Conservation (phyloP, 2,888 invertebrate species). For the Machimus rusticus region DNA sequence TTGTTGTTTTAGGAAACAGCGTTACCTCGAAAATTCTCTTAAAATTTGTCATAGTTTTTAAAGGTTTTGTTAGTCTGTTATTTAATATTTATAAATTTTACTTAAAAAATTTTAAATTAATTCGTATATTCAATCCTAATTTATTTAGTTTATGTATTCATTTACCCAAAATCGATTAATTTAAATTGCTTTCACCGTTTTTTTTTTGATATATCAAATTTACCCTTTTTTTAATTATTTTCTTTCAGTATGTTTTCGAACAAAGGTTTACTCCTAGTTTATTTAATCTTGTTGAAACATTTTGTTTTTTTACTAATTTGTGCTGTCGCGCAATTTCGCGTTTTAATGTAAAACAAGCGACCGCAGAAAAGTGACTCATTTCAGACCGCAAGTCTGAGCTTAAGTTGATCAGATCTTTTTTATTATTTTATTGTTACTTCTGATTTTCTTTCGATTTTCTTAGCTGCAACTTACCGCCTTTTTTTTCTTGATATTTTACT, state of each 20-base stretch:
- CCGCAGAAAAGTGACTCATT: neutral
- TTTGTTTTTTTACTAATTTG: neutral
- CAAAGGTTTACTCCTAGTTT: neutral
- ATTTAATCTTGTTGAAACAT: neutral
- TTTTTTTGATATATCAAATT: neutral
- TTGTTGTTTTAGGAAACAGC: neutral
- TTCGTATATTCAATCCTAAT: neutral
- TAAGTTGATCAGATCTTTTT: neutral
- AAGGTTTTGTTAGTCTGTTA: neutral
- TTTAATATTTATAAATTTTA: neutral
- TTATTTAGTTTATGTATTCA: neutral
- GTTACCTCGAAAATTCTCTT: neutral
- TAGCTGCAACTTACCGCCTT: neutral
- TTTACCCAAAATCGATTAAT: neutral
- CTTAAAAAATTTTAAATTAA: neutral
- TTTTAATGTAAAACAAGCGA: neutral
- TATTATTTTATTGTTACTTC: neutral
- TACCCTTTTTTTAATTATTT: neutral
- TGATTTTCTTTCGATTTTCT: neutral
- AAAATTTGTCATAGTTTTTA: neutral
- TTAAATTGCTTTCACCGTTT: constrained; percentile 19
- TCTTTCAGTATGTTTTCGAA: neutral
- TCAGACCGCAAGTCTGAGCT: neutral
- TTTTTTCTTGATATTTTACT: neutral
- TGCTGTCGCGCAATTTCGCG: neutral